Evolutionary conservation across 2,797 vertebrate species (phyloP), one percentile per base, ranked within the genome.

Genomic region (Halcyon leucocephala): DNA sequence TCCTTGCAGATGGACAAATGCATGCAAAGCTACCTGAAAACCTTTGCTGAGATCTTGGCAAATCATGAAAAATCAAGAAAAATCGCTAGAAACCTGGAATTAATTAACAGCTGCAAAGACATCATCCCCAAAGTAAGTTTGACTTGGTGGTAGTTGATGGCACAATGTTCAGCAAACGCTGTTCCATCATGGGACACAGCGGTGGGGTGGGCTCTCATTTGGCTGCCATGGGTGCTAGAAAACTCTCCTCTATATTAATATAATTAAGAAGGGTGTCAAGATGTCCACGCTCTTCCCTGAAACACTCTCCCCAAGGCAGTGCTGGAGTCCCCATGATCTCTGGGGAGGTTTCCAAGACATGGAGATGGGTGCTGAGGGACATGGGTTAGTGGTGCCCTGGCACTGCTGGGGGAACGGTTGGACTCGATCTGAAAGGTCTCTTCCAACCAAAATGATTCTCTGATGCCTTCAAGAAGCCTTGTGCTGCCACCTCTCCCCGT

Each of bases 1-100:
- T 46, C 72, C 42, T 69, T 78, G 60, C 83, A 97, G 96, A 3
- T 85, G 44, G 90, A 95, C 24, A 77, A 21, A 15, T 97, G 95
- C 11, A 80, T 87, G 48, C 35, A 33, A 1, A 89, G 74, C 55
- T 84, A 94, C 66, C 81, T 96, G 83, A 64, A 44, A 31, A 72
- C 46, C 39, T 95, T 97, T 12, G 11, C 0, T 5, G 3, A 1
- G 11, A 62, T 39, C 55, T 60, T 97, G 81, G 22, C 3, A 55
- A 3, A 1, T 49, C 78, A 73, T 1, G 7, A 79, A 29, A 4
- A 0, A 7, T 4, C 0, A 19, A 44, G 81, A 78, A 80, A 37
- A 87, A 0, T 14, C 6, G 17, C 73, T 44, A 3, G 0, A 5
- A 94, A 84, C 22, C 49, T 97, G 81, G 1, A 0, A 15, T 1